These are phyloP conservation scores for Florisuga fusca DNA, from an alignment of 2,797 vertebrate genomes.

Conservation along the genomic window DNA sequence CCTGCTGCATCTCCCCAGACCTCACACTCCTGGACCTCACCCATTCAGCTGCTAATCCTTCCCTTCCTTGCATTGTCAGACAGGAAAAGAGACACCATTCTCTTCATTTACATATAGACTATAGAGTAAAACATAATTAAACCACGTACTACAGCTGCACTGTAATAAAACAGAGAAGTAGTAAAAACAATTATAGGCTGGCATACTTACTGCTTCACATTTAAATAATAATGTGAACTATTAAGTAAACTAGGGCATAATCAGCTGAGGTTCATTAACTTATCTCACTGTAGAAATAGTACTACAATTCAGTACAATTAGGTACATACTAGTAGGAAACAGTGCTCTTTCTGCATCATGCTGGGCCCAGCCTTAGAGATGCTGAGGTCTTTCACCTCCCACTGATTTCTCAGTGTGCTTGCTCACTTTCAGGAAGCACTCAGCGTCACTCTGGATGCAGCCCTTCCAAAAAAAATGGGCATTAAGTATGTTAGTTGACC, in stretches of 20 bases:
- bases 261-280: slow-evolving; percentile 75
- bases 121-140: slow-evolving; percentile 69
- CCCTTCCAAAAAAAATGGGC: background rate
- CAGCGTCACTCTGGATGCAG: background rate
- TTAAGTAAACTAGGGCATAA: slow-evolving; percentile 76
- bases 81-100: background rate
- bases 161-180: slow-evolving; percentile 67
- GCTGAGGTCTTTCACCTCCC: slow-evolving; percentile 23
- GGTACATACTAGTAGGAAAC: slow-evolving; percentile 16
- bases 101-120: slow-evolving; percentile 58
- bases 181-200: slow-evolving; percentile 67
- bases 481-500: background rate
- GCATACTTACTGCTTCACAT: slow-evolving; percentile 68
- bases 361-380: slow-evolving; percentile 4
- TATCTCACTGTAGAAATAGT: slow-evolving; percentile 65
- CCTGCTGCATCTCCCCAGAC: background rate
- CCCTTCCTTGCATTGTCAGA: background rate
- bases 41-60: background rate
- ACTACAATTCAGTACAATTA: slow-evolving; percentile 71
- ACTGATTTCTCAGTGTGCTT: background rate
- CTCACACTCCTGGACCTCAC: background rate
- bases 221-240: slow-evolving; percentile 77
- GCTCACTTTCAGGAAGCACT: background rate
- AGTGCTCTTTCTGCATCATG: background rate
- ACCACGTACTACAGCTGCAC: slow-evolving; percentile 50